phyloP scores from a whole-genome alignment of 1,140 invertebrate genomes.

The Tribolium castaneum region DNA sequence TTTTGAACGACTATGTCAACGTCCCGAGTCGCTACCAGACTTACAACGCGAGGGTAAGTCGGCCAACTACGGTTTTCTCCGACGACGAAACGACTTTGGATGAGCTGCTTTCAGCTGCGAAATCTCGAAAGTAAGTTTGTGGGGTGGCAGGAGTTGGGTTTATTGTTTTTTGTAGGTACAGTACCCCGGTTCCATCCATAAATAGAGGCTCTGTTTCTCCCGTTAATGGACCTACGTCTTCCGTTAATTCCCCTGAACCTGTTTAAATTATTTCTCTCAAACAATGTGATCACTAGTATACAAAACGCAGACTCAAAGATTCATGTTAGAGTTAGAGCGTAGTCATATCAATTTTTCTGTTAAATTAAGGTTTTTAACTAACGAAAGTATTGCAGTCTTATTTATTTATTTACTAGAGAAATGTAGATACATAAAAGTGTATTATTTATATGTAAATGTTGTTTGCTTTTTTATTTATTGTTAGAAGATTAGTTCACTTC shows the following conservation, averaged over 20 bases:
- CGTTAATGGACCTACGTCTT: conserved; percentile 48
- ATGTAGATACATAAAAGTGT: conserved; percentile 36
- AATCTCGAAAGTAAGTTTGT: conserved; percentile 49
- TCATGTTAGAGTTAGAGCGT: conserved; percentile 16
- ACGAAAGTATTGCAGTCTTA: conserved; percentile 21
- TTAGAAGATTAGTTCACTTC: conserved; percentile 27
- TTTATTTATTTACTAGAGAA: conserved; percentile 34
- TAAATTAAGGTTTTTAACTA: conserved; percentile 52
- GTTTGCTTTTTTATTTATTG: conserved; percentile 52
- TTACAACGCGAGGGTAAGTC: conserved; percentile 57
- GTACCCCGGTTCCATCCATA: conserved; percentile 51
- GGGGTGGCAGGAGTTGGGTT: background rate
- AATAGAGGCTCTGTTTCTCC: conserved; percentile 55
- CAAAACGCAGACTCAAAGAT: background rate
- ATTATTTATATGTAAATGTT: conserved; percentile 50
- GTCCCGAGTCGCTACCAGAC: conserved; percentile 57
- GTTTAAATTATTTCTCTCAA: conserved; percentile 43
- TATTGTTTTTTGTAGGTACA: conserved; percentile 51
- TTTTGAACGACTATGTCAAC: conserved; percentile 61
- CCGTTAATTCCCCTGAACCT: conserved; percentile 51
- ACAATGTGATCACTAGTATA: conserved; percentile 32
- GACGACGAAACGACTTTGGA: conserved; percentile 57
- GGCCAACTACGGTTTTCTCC: conserved; percentile 52
- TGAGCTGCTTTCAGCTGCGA: conserved; percentile 54
- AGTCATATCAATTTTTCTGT: conserved; percentile 43